Percentiles rank a stretch among this genome's conserved stretches.
Evolutionary conservation across 2,797 vertebrate genomes (phyloP).

Genomic region (Sebastes nivosus): DNA sequence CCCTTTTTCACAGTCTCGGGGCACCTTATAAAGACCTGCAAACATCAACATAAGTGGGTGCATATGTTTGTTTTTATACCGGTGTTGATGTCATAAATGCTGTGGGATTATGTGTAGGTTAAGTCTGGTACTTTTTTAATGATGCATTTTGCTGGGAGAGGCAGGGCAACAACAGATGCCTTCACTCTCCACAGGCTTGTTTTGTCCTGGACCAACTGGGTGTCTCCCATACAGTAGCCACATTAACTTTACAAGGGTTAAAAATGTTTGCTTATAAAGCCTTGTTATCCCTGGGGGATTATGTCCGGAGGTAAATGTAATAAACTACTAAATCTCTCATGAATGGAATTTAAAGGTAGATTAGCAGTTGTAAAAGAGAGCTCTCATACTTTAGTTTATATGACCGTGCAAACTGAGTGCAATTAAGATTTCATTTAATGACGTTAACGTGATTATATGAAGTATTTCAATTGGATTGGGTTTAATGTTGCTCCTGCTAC

Average conservation of each 20-base stretch:
- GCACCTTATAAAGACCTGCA: slow-evolving; percentile 40
- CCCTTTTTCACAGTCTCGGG: slow-evolving; percentile 7
- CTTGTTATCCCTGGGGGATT: neutral
- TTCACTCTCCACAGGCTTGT: slow-evolving; percentile 27
- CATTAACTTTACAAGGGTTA: slow-evolving; percentile 19
- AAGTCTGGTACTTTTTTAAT: neutral
- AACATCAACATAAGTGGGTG: slow-evolving; percentile 44
- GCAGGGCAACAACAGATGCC: slow-evolving; percentile 24
- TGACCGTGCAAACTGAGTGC: no score
- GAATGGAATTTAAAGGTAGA: neutral
- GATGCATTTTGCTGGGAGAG: neutral
- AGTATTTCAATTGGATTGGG: neutral
- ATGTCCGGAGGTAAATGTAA: neutral
- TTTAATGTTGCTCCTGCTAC: neutral
- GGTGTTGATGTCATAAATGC: neutral
- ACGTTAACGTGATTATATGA: neutral
- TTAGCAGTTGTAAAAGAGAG: neutral
- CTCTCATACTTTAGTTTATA: neutral
- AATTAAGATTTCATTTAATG: neutral
- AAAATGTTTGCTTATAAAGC: slow-evolving; percentile 14
- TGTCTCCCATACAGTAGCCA: slow-evolving; percentile 17
- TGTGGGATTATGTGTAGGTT: slow-evolving; percentile 15
- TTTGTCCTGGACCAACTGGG: slow-evolving; percentile 8
- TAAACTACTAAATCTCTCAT: neutral
- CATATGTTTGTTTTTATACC: slow-evolving; percentile 29